phyloP scores from a whole-genome alignment of 1,140 invertebrate species.

The Rhizoglyphus robini region DNA sequence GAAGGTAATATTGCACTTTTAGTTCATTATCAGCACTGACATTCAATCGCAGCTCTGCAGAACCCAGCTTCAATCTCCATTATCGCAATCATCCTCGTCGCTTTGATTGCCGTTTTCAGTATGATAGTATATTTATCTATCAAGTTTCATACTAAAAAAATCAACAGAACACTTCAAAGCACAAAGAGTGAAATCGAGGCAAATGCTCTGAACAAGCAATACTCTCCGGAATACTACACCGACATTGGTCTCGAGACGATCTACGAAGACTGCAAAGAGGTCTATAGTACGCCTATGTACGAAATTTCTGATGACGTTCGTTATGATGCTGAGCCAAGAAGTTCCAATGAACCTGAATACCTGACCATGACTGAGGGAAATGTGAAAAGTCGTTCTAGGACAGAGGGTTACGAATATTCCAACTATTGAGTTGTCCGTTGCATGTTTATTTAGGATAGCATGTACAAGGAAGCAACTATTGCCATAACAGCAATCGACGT shows the following conservation, averaged over 20 bases:
- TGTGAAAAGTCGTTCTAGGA: too few relatives aligned
- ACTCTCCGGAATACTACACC: background rate
- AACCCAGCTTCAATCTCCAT: background rate
- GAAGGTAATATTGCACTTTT: too few relatives aligned
- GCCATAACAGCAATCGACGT: too few relatives aligned
- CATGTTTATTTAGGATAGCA: too few relatives aligned
- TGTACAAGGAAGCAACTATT: too few relatives aligned
- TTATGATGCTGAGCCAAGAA: background rate
- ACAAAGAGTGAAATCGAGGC: background rate
- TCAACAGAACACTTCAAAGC: background rate
- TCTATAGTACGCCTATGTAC: background rate
- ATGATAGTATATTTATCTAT: conserved; percentile 10
- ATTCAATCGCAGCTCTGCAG: too few relatives aligned
- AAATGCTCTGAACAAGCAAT: conserved; percentile 1
- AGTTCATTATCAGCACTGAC: background rate
- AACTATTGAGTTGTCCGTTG: too few relatives aligned
- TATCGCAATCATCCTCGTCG: background rate
- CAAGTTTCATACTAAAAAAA: background rate
- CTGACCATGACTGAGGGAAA: conserved; percentile 7
- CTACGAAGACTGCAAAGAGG: conserved; percentile 11
- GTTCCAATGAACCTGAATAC: conserved; percentile 9
- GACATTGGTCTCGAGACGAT: conserved; percentile 10
- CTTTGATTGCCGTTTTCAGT: background rate
- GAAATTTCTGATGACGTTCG: background rate
- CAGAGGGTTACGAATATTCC: too few relatives aligned